Evolutionary conservation across 2,888 invertebrate species (phyloP).

Genomic region (Pandemis cinnamomeana): DNA sequence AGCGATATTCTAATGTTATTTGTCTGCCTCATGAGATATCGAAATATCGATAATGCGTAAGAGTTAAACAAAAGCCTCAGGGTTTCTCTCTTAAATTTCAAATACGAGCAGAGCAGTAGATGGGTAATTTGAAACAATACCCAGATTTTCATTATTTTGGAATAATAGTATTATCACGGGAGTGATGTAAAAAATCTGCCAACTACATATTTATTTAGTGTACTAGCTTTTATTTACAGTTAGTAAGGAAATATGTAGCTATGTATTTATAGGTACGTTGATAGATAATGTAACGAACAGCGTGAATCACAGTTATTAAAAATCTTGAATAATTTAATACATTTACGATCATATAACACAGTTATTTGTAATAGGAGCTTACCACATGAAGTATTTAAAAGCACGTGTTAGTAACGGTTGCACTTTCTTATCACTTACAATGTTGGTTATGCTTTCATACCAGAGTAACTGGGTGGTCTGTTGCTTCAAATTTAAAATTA

Average conservation of each 20-base stretch:
- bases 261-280: no score
- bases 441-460: constrained; percentile 6
- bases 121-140: no score
- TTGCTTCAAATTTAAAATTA: constrained; percentile 12
- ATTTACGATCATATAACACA: neutral
- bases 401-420: constrained; percentile 18
- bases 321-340: neutral
- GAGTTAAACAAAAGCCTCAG: neutral
- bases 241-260: no score
- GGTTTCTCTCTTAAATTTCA: neutral
- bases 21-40: neutral
- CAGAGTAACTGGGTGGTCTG: constrained; percentile 19
- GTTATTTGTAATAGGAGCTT: neutral
- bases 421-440: constrained; percentile 25
- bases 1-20: neutral
- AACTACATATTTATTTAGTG: neutral
- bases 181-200: neutral
- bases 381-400: constrained; percentile 2
- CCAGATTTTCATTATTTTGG: no score
- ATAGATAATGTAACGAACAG: no score
- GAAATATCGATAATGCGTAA: neutral
- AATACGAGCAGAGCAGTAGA: neutral
- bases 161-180: no score
- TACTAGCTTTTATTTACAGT: no score
- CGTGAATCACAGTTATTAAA: no score